Percentiles rank a stretch among this genome's conserved stretches.
phyloP scores from a whole-genome alignment of 2,797 vertebrate species.

The Nothura maculosa region DNA sequence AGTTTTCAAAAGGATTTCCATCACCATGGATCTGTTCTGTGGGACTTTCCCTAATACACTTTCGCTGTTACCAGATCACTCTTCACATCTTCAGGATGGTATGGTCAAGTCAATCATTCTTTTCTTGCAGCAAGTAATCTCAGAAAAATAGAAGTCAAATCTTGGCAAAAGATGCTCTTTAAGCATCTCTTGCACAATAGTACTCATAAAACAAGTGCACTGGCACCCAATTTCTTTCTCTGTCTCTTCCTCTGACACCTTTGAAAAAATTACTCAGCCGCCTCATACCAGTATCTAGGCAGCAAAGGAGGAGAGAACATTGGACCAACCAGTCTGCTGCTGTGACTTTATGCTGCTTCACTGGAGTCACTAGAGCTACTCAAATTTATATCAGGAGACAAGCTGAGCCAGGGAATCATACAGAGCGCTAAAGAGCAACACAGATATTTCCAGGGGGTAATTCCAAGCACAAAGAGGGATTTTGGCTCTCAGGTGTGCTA shows the following conservation, averaged over 20 bases:
- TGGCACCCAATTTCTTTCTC: not conserved
- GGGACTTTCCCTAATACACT: not conserved
- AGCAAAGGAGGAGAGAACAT: fast-evolving
- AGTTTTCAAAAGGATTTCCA: not conserved
- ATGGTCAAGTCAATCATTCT: not conserved
- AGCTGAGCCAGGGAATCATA: not conserved
- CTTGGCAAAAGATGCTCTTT: not conserved
- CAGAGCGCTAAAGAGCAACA: not conserved
- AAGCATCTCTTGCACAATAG: not conserved
- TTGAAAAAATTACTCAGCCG: not conserved
- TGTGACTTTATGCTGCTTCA: constrained; percentile 27
- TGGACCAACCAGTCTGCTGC: not conserved
- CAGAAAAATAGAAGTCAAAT: not conserved
- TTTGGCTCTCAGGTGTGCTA: not conserved
- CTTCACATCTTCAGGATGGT: not conserved
- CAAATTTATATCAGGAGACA: not conserved
- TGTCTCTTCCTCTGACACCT: not conserved
- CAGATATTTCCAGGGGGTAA: not conserved
- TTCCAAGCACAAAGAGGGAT: not conserved
- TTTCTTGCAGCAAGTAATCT: not conserved
- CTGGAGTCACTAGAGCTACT: not conserved
- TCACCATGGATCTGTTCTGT: not conserved
- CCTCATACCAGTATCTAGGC: not conserved
- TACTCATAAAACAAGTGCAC: not conserved
- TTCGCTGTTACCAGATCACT: not conserved